Evolutionary conservation across 2,113 vertebrate species (phyloP).

Genomic region (Syrmaticus mikado): DNA sequence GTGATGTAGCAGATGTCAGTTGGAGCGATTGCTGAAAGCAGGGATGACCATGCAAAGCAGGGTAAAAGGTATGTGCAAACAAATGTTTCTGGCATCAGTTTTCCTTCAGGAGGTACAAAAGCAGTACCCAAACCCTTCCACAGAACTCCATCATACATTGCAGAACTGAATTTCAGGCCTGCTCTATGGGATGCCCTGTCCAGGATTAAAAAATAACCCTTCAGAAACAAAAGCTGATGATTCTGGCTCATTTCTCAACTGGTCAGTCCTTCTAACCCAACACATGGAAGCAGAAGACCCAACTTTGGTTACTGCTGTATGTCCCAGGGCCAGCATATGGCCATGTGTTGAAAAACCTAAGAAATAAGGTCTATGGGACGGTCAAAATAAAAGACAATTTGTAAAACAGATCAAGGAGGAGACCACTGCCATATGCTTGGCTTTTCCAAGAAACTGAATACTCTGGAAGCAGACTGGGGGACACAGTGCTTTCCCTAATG

Average conservation of each 20-base stretch:
- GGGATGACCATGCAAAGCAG: background rate
- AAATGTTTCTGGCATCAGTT: background rate
- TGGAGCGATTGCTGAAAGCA: background rate
- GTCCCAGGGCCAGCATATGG: too few species aligned
- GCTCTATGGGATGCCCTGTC: background rate
- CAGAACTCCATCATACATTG: rapidly evolving
- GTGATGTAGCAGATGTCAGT: background rate
- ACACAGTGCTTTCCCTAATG: background rate
- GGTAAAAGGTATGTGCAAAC: conserved; percentile 30
- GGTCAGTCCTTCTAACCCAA: background rate
- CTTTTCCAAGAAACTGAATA: too few species aligned
- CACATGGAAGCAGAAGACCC: rapidly evolving
- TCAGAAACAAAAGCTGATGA: background rate
- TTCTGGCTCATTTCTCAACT: background rate
- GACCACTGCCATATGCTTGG: background rate
- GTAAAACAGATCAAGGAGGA: background rate
- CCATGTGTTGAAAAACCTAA: background rate
- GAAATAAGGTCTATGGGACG: background rate
- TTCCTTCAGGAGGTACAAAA: background rate
- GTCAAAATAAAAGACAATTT: background rate
- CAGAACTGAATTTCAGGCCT: background rate
- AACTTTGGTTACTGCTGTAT: background rate
- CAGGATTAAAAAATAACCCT: background rate
- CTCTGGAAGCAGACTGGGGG: background rate
- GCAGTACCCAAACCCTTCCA: background rate